Percentiles rank a stretch among this genome's conserved stretches.
These are phyloP conservation scores for Nomada goodeniana DNA, from an alignment of 2,888 invertebrate genomes.

Conservation along the genomic window DNA sequence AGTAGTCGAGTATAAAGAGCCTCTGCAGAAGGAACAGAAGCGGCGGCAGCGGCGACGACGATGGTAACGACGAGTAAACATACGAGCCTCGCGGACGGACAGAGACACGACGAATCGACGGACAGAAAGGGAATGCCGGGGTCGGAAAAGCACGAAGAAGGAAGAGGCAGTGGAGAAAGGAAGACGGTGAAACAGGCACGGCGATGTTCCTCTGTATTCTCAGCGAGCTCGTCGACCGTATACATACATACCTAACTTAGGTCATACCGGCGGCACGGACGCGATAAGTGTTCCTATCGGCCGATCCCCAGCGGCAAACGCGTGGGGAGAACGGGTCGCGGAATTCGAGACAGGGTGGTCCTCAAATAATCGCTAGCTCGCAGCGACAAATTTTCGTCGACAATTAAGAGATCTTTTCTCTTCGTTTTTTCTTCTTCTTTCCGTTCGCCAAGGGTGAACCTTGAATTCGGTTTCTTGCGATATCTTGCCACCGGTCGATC, in stretches of 20 bases:
- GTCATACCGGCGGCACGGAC: constrained; percentile 71
- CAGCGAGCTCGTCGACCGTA: constrained; percentile 40
- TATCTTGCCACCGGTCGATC: background rate
- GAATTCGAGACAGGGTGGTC: constrained; percentile 75
- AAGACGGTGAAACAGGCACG: background rate
- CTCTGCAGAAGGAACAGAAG: constrained; percentile 63
- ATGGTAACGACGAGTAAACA: constrained; percentile 67
- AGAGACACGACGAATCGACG: constrained; percentile 11
- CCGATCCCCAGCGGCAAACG: constrained; percentile 27
- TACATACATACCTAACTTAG: constrained; percentile 71
- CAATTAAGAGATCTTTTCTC: constrained; percentile 34
- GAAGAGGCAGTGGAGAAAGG: constrained; percentile 14
- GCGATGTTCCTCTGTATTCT: constrained; percentile 45
- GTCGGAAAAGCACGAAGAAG: constrained; percentile 9
- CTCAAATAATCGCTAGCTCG: constrained; percentile 61
- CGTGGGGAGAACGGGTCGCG: constrained; percentile 63
- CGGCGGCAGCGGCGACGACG: constrained; percentile 50
- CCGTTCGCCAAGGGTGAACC: background rate
- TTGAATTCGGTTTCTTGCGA: constrained; percentile 17
- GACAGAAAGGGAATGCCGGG: constrained; percentile 3
- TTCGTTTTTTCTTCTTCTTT: background rate
- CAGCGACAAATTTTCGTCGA: constrained; percentile 55
- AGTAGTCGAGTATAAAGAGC: constrained; percentile 58
- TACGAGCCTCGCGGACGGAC: constrained; percentile 43
- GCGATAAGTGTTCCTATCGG: constrained; percentile 73